A percentile compares a stretch with the other conserved stretches of the same genome.
phyloP scores from a whole-genome alignment of 2,797 vertebrate species.

The Apogon hyalosoma region DNA sequence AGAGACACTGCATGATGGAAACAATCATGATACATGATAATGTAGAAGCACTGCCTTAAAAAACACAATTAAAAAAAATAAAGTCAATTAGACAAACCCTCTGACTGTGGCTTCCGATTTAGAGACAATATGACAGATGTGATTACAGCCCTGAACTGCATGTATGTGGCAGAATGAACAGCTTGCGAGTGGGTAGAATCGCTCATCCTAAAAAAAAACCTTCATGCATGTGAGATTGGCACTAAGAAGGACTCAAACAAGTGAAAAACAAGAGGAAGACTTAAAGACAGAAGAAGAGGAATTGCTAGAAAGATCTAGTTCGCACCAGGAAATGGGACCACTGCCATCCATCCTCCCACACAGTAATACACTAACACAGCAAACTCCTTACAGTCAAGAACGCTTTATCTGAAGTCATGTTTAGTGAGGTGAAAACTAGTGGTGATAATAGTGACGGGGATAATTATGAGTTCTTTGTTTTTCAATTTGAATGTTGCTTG shows the following conservation, averaged over 20 bases:
- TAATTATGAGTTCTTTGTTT: not conserved
- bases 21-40: constrained; percentile 33
- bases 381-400: constrained; percentile 38
- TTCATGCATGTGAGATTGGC: constrained; percentile 57
- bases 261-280: constrained; percentile 57
- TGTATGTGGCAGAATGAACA: constrained; percentile 62
- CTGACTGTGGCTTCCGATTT: constrained; percentile 29
- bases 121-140: constrained; percentile 73
- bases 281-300: constrained; percentile 55
- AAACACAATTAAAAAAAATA: not conserved
- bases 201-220: constrained; percentile 65
- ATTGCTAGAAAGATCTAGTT: constrained; percentile 59
- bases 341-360: constrained; percentile 68
- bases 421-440: constrained; percentile 17
- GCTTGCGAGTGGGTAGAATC: constrained; percentile 76
- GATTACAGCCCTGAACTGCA: constrained; percentile 58
- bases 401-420: constrained; percentile 18
- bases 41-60: constrained; percentile 1
- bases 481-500: not conserved
- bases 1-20: constrained; percentile 43
- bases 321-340: constrained; percentile 60
- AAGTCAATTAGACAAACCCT: constrained; percentile 30
- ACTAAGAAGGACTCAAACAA: constrained; percentile 45
- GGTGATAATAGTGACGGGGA: not conserved
- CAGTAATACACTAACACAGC: constrained; percentile 40